A percentile compares a stretch with the other conserved stretches of the same genome.
phyloP scores from a whole-genome alignment of 2,888 invertebrate genomes.

The Drosophila mercatorum region DNA sequence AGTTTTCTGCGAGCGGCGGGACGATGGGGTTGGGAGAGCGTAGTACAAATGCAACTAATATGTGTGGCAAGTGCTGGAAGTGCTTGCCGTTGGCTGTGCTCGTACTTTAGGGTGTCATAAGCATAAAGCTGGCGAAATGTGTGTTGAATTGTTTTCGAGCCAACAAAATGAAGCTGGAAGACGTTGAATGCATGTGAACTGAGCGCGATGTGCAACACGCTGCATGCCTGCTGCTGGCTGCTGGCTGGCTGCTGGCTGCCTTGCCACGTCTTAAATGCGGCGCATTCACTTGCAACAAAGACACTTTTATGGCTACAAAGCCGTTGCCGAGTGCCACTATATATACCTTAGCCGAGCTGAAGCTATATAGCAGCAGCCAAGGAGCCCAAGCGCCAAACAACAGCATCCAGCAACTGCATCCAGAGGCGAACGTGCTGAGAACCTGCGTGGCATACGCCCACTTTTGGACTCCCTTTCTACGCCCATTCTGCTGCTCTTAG shows the following conservation, averaged over 20 bases:
- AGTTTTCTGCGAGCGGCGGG: neutral
- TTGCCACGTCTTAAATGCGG: conserved; percentile 60
- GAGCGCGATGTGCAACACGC: conserved; percentile 19
- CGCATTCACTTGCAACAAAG: conserved; percentile 75
- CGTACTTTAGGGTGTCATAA: conserved; percentile 35
- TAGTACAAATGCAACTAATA: conserved; percentile 46
- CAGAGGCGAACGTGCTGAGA: conserved; percentile 21
- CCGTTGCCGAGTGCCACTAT: conserved; percentile 36
- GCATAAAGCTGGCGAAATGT: conserved; percentile 50
- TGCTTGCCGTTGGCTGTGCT: conserved; percentile 9
- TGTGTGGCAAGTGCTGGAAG: conserved; percentile 33
- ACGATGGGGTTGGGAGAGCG: conserved; percentile 6
- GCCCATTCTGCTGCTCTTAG: neutral
- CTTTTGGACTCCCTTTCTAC: neutral
- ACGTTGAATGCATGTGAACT: neutral
- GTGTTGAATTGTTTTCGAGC: conserved; percentile 60
- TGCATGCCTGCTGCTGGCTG: conserved; percentile 12
- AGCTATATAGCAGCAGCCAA: conserved; percentile 44
- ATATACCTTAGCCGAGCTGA: conserved; percentile 19
- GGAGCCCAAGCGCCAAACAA: conserved; percentile 16
- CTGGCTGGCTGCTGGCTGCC: conserved; percentile 9
- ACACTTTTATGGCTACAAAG: conserved; percentile 61
- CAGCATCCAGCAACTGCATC: neutral
- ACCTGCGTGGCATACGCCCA: conserved; percentile 42
- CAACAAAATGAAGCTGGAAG: conserved; percentile 46